Evolutionary conservation across 1,140 invertebrate species (phyloP), one percentile per base, ranked within the genome.

Genomic region (Diploscapter pachys): DNA sequence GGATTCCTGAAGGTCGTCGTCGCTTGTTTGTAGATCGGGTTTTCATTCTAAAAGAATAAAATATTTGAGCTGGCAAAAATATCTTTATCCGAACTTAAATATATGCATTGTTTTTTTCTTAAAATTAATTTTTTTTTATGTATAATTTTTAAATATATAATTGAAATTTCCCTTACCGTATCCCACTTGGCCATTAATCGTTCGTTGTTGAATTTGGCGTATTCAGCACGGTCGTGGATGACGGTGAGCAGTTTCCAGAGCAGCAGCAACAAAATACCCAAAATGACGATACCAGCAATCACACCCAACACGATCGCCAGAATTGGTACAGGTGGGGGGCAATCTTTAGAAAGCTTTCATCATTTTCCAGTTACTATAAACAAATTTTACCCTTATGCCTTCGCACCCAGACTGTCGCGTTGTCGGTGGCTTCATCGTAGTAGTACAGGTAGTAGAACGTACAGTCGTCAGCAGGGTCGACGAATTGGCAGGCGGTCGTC

Each of bases 1-100:
- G 96, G 96, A 89, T 99, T 99, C 87, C 96, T 96, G 88, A 97
- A 98, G 48, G 95, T 98, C 49, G 95, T 95, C n/a, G 95, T 98
- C 9, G 95, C 95, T 89, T 95, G 93, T 86, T 93, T 95, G 89
- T 96, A 99, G 81, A 98, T 94, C 68, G 96, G 96, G 91, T 99
- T 99, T 87, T 98, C 94, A 76, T 93, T 93, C 92, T 95, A 87
- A 75, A 88, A 88, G 86, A 81, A 31, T 31, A 31, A 31, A 31
- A 31, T 31, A 31, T 77, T 74, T 84, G 79, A 82, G 71, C 73
- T 50, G n/a, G 31, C 31, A 31, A 31, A 31, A 31, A 31, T 31
- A 31, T 31, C 31, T 31, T 31, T 31, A 31, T 31, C 31, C 31
- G 31, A 31, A 31, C 1, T 31, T 31, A 31, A 31, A 31, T 31